Conservation (phyloP, 2,888 invertebrate genomes). For the Drosophila eohydei region DNA sequence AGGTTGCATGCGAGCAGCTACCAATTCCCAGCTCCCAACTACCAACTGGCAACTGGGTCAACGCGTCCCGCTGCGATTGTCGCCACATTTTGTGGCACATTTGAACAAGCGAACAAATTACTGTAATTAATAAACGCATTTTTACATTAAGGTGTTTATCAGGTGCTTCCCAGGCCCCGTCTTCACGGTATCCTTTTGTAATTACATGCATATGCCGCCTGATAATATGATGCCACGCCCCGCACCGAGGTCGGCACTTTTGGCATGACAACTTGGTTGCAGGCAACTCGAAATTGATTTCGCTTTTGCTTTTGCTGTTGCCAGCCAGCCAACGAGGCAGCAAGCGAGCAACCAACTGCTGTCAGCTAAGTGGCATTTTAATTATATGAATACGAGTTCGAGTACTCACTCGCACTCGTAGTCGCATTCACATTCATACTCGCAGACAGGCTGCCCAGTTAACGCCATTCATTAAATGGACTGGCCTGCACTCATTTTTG, state of each 20-base stretch:
- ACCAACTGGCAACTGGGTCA: constrained; percentile 60
- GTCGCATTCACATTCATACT: not conserved
- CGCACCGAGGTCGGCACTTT: constrained; percentile 40
- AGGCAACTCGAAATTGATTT: constrained; percentile 68
- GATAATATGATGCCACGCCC: constrained; percentile 49
- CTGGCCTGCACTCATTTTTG: constrained; percentile 35
- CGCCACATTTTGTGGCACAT: constrained; percentile 59
- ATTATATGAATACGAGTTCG: constrained; percentile 52
- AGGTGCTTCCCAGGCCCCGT: constrained; percentile 20
- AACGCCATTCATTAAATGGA: constrained; percentile 56
- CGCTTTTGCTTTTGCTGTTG: constrained; percentile 33
- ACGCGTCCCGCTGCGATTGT: constrained; percentile 61
- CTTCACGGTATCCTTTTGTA: constrained; percentile 25
- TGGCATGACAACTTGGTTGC: constrained; percentile 62
- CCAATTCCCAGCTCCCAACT: not conserved
- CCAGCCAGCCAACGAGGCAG: not conserved
- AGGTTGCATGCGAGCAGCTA: constrained; percentile 56
- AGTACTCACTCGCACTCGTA: constrained; percentile 17
- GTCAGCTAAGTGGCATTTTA: constrained; percentile 60
- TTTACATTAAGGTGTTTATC: constrained; percentile 66
- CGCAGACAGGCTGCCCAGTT: constrained; percentile 29
- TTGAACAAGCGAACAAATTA: constrained; percentile 52
- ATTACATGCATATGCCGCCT: constrained; percentile 45
- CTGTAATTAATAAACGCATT: constrained; percentile 60
- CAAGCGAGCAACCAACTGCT: constrained; percentile 27